Conservation (phyloP, 2,113 vertebrate genomes). For the Arenaria interpres region DNA sequence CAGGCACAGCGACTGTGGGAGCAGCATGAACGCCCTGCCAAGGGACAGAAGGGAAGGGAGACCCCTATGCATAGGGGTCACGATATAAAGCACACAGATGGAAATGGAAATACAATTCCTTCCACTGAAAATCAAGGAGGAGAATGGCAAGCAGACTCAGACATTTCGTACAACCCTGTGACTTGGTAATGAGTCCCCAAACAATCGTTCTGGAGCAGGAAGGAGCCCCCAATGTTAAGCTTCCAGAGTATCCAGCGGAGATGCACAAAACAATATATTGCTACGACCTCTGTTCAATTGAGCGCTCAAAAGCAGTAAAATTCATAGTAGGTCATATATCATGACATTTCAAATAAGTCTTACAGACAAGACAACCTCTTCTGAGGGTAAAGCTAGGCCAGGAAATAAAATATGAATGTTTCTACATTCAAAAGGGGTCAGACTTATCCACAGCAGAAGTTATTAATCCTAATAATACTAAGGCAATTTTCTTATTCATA, state of each 20-base stretch:
- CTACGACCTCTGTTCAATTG: not conserved
- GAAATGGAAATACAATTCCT: not conserved
- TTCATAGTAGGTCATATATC: not conserved
- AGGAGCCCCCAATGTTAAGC: not conserved
- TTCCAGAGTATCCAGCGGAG: not conserved
- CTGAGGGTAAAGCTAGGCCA: not conserved
- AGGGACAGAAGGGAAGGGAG: not conserved
- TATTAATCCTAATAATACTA: not conserved
- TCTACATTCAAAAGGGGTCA: not conserved
- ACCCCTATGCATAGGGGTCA: not conserved
- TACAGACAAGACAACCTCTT: not conserved
- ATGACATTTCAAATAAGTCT: not conserved
- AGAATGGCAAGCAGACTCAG: not conserved
- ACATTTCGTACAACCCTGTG: not conserved
- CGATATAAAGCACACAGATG: not conserved
- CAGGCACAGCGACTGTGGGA: accelerated
- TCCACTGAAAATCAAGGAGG: not conserved
- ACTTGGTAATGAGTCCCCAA: not conserved
- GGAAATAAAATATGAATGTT: not conserved
- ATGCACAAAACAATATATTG: not conserved
- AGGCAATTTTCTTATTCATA: not conserved
- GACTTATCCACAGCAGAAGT: not conserved
- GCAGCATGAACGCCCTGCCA: not conserved
- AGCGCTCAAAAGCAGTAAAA: not conserved
- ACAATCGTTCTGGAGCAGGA: not conserved